Evolutionary conservation across 2,113 vertebrate genomes (phyloP), one percentile per base, ranked within the genome.

Genomic region (Corydoras sp.): DNA sequence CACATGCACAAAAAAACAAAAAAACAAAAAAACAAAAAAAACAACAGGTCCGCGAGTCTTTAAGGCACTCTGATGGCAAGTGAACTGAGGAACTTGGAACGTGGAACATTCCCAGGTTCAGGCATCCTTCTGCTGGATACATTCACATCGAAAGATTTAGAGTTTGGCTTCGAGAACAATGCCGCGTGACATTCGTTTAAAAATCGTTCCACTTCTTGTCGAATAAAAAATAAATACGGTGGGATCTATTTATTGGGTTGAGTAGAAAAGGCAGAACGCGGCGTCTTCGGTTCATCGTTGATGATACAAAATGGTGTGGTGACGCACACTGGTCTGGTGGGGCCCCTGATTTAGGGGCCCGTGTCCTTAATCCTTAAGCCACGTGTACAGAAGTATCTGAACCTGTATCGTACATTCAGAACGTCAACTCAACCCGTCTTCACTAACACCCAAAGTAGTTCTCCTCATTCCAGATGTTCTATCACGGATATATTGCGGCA

Each of bases 401-500:
- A 43, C 7, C 35, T 43, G 35, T 43, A 43, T 43, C 35, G 35
- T 43, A 43, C 35, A 8, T 43, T 4, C 4, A 43, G 7, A 43
- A 43, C 7, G 35, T 43, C 35, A 5, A 43, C 35, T 43, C 35
- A 43, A 43, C 35, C 4, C 35, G 0, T 43, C 7, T 8, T 43
- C 7, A 8, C 35, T 43, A 43, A 43, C 35, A 43, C 35, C 18
- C 18, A 24, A 24, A 24, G 18, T 43, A 43, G 35, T 9, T 51
- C 6, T 80, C 48, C 14, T 78, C 89, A 98, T 84, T 99, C 94
- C 63, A 93, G 85, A 76, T 91, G 93, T 85, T 98, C 95, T 10
- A 95, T 94, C 51, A 96, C 87, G 0, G 94, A 89, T 4, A 95
- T 90, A 76, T 99, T 95, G 73, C 91, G 88, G 3, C 91, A 77